Evolutionary conservation across 2,888 invertebrate genomes (phyloP), one percentile per base, ranked within the genome.

Genomic region (Yponomeuta cagnagella): DNA sequence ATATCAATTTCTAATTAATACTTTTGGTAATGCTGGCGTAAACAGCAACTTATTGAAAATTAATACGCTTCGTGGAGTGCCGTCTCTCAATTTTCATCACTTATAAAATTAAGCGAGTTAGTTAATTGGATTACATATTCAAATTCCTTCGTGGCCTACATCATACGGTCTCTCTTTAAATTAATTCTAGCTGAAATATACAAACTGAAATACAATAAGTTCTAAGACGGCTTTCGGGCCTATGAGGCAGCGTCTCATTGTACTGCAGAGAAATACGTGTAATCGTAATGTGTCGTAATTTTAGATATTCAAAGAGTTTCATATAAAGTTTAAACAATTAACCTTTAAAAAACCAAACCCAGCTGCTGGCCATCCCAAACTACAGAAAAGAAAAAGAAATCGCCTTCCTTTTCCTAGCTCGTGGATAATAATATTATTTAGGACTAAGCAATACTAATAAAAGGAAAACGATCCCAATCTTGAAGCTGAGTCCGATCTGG

Each of bases 21-120:
- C 9, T 6, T 43, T 8, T 43, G 43, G 8, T 43, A 43, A 43
- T 6, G 43, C 43, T 8, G 43, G 8, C 43, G 43, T 43, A 43
- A 43, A 43, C 43, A 43, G 5, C 65, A 31, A 10, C 33, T 65
- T 65, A 65, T 33, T 65, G 30, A 65, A 65, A 65, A 58, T 15
- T 2, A 58, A 58, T 58, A 58, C 52, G 52, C 15, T 58, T 15
- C 30, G 30, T 23, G 10, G 33, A 31, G 30, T 6, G 10, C 10
- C 65, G 65, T 23, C 65, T 65, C 33, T 65, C 30, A 31, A 65
- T 65, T 31, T 65, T 65, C 65, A 65, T 31, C 33, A 33, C 10
- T 65, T 23, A 65, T 12, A 31, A 65, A 65, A 31, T 43, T 65
- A 30, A 31, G 65, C 30, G 31, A 30, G 65, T 65, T 15, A 15